Base-by-base conservation (phyloP, 2,888 invertebrate species). In the Falcaria lacertinaria region DNA sequence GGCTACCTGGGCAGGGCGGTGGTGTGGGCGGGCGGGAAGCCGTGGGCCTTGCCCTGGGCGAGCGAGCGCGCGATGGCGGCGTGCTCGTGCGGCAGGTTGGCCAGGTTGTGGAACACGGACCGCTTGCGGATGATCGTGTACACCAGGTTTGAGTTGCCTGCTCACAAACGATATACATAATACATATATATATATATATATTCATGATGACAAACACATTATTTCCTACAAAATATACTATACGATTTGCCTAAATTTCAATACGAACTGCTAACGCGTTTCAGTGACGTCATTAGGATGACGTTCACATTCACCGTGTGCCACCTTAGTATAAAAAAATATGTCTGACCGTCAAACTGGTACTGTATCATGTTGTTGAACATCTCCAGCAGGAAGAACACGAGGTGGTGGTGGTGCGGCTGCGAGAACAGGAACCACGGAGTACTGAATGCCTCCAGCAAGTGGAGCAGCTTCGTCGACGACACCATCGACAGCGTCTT, bases 351-450 rank as follows among this genome's bases (percentile, higher is more conserved):
- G 84, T 98, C 98, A 82, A 98, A 98, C 85, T 98, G 98, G 74
- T 98, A 98, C 90, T 99, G 99, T 61, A 99, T 99, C 62, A 99
- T 98, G 80, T 99, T 99, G 87, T 99, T 99, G 88, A 99, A 99
- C 75, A 99, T 98, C 91, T 99, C 99, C 41, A 99, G 91, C 39
- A 99, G 90, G 87, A 99, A 99, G 90, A 99, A 99, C 7, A 99
- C 98, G 52, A 99, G 92, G 80, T 99, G 99, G 81, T 99, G 98
- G 80, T 99, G 98, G 33, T 97, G 96, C 1, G 98, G 95, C 35
- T 96, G 95, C 3, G 98, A 97, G 80, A 98, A 97, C 62, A 99
- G 91, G 90, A 99, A 99, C 99, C 99, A 99, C 0, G 99, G 98
- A 0, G 99, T 99, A 79, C 98, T 97, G 89, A 99, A 99, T 17